These are phyloP conservation scores for Ifrita kowaldi DNA, from an alignment of 2,113 vertebrate species.

Conservation along the genomic window DNA sequence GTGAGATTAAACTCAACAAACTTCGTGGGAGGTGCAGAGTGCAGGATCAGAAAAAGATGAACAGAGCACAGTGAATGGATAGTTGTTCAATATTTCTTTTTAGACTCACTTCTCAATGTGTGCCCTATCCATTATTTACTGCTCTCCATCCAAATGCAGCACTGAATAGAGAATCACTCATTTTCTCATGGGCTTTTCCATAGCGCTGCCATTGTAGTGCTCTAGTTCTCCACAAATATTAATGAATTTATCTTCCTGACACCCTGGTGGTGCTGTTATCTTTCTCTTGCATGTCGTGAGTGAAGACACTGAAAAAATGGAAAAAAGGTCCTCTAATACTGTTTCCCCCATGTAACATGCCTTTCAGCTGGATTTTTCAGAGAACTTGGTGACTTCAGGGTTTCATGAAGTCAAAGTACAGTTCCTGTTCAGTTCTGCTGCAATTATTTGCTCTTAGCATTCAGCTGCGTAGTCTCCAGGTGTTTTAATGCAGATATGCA, in stretches of 20 bases:
- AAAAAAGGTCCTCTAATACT: background rate
- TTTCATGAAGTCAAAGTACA: background rate
- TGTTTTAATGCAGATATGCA: background rate
- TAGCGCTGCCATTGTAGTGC: background rate
- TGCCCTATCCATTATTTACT: conserved; percentile 34
- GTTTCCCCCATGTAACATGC: background rate
- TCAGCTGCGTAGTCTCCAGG: background rate
- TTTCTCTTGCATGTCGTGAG: background rate
- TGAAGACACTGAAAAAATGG: background rate
- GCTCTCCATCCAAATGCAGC: background rate
- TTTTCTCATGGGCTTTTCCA: conserved; percentile 23
- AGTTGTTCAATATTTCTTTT: background rate
- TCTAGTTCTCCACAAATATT: background rate
- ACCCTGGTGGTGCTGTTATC: background rate
- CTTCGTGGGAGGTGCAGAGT: background rate
- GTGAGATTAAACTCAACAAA: background rate
- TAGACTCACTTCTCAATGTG: background rate
- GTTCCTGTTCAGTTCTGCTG: background rate
- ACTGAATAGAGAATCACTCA: background rate
- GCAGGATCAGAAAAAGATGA: background rate
- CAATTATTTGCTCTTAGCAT: background rate
- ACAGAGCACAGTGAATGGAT: background rate
- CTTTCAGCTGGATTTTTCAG: background rate
- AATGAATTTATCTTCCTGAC: background rate
- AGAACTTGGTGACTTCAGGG: background rate